Percentiles rank a stretch among this genome's conserved stretches.
Evolutionary conservation across 2,797 vertebrate genomes (phyloP).

Genomic region (Sebastes itinus): DNA sequence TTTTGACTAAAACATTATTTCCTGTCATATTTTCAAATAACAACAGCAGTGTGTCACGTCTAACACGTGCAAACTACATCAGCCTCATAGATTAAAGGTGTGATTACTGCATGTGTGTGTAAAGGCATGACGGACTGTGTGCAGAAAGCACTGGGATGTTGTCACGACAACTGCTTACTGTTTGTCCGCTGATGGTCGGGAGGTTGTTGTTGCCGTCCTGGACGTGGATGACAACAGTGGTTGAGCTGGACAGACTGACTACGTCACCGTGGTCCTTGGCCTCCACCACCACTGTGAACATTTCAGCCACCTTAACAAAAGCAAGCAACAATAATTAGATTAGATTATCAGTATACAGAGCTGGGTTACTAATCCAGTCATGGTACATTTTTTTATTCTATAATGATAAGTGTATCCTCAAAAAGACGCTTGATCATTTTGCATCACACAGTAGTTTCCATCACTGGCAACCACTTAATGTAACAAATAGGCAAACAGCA

Average conservation of each 20-base stretch:
- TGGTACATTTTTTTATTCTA: neutral
- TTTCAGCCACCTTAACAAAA: slow-evolving; percentile 56
- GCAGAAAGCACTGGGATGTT: neutral
- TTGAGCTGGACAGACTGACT: slow-evolving; percentile 68
- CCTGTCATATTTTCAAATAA: too few species aligned
- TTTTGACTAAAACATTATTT: neutral
- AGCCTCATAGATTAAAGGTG: neutral
- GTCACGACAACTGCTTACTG: slow-evolving; percentile 39
- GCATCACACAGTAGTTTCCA: too few species aligned
- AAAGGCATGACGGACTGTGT: neutral
- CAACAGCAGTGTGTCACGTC: neutral
- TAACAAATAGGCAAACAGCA: too few species aligned
- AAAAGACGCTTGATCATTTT: neutral
- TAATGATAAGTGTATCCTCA: neutral
- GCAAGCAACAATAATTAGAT: neutral
- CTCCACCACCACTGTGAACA: slow-evolving; percentile 68
- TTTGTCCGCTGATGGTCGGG: slow-evolving; percentile 62
- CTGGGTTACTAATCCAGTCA: neutral
- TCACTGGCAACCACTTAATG: too few species aligned
- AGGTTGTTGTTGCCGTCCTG: slow-evolving; percentile 71
- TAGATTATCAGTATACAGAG: neutral
- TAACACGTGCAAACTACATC: neutral
- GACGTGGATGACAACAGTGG: slow-evolving; percentile 67
- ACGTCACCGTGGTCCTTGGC: slow-evolving; percentile 75
- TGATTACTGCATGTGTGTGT: neutral